A percentile compares a stretch with the other conserved stretches of the same genome.
These are phyloP conservation scores for Nebria salina DNA, from an alignment of 2,888 invertebrate genomes.

Conservation along the genomic window DNA sequence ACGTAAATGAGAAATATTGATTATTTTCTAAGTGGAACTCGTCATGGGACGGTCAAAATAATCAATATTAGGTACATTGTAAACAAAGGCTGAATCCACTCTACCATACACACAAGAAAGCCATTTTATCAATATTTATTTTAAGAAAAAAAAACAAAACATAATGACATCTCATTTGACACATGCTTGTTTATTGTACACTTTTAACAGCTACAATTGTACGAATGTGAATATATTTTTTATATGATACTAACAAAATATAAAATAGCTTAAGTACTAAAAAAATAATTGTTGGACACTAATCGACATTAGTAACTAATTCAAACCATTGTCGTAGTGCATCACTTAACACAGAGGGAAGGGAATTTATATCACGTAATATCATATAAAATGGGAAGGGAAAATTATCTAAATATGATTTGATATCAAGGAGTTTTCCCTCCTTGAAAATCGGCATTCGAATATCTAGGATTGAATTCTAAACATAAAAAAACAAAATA, in stretches of 20 bases:
- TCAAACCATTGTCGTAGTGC: slow-evolving; percentile 99
- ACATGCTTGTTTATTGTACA: background rate
- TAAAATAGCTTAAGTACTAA: background rate
- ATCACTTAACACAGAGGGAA: slow-evolving; percentile 93
- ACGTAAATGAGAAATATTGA: slow-evolving; percentile 37
- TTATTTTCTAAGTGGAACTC: slow-evolving; percentile 40
- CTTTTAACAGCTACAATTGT: background rate
- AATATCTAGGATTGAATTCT: slow-evolving; percentile 93
- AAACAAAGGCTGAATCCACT: slow-evolving; percentile 39
- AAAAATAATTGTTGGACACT: slow-evolving; percentile 28
- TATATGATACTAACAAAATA: slow-evolving; percentile 11
- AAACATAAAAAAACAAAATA: slow-evolving; percentile 55
- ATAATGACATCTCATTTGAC: background rate
- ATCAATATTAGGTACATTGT: slow-evolving; percentile 36
- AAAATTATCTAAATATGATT: slow-evolving; percentile 92
- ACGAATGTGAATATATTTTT: background rate
- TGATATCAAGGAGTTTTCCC: slow-evolving; percentile 70
- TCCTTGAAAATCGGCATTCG: slow-evolving; percentile 78
- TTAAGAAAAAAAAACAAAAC: slow-evolving; percentile 1
- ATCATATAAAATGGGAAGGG: slow-evolving; percentile 99
- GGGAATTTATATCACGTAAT: slow-evolving; percentile 84
- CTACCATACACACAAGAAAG: slow-evolving; percentile 6
- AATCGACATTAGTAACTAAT: slow-evolving; percentile 75
- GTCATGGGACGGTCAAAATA: slow-evolving; percentile 32
- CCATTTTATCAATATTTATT: slow-evolving; percentile 6